Evolutionary conservation across 2,888 invertebrate genomes (phyloP), one percentile per base, ranked within the genome.

Genomic region (Eupithecia insigniata): DNA sequence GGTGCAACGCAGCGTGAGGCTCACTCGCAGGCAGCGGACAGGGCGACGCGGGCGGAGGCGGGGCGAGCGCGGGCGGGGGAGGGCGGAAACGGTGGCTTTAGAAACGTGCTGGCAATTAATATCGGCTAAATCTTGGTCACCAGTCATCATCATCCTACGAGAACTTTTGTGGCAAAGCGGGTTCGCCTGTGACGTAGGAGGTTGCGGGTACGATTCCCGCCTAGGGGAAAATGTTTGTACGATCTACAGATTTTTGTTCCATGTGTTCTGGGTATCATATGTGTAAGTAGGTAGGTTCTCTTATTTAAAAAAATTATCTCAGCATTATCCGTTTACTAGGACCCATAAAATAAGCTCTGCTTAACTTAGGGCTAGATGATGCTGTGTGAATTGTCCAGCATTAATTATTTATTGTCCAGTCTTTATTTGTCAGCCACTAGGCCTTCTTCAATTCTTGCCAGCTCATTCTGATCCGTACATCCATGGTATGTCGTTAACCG

Each of bases 1-100:
- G 30, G 58, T 60, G 58, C 58, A 60, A 14, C 58, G 58, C 58
- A 26, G 58, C 51, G 22, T 51, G 51, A 51, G 51, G 12, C 51
- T 51, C 22, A 18, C 58, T 30, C 58, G 58, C 58, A 51, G 51
- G 30, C 58, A 8, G 58, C 16, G 28, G 58, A 8, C 26, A 8
- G 58, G 58, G 58, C 58, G 58, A n/a, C n/a, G n/a, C n/a, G n/a
- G n/a, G n/a, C n/a, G n/a, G n/a, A n/a, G n/a, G 55, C 55, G 55
- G 22, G 26, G 55, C 26, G n/a, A 46, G 43, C 16, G 39, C 39
- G 39, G 55, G 55, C 55, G 55, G 22, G 58, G 28, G 18, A 51
- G 51, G 3, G 22, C 58, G 58, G 58, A 60, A 60, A 60, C 18
- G 6, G 28, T 2, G 16, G 58, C 58, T 26, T 28, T 4, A 60